Base-by-base conservation (phyloP, 2,888 invertebrate species). In the Dyspetes luteomarginatus region DNA sequence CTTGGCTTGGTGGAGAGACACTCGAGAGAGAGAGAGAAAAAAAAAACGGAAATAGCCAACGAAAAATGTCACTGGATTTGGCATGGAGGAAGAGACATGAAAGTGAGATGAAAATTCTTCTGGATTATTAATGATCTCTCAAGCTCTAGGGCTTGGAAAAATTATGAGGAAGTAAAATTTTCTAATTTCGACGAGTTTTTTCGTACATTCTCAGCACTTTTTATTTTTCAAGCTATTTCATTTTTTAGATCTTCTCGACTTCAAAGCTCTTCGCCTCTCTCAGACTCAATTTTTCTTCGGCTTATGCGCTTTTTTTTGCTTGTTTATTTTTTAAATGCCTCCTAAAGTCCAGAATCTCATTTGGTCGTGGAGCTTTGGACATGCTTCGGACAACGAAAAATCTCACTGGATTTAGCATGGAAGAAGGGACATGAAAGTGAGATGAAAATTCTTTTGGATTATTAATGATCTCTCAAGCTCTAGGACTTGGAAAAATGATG, bases 331-430 rank as follows among this genome's bases (percentile, higher is more conserved):
- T 60, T 43, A 17, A 62, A 69, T 22, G 28, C 36, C 56, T 43
- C 15, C 28, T 48, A 28, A 30, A 56, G 58, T 58, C 17, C 41
- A 73, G 76, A 60, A 67, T 62, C 74, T 78, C 64, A 69, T 69
- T 78, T 72, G 55, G 28, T 56, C 55, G 55, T 36, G 55, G 45
- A 60, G 65, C 71, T 76, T 85, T 82, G 78, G 41, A 45, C 58
- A 52, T 43, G 79, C n/a, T n/a, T n/a, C n/a, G n/a, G n/a, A n/a
- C n/a, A n/a, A n/a, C n/a, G n/a, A n/a, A n/a, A n/a, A n/a, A n/a
- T n/a, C n/a, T n/a, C n/a, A n/a, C n/a, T n/a, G n/a, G n/a, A n/a
- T n/a, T n/a, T n/a, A n/a, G n/a, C n/a, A n/a, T n/a, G n/a, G n/a
- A n/a, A n/a, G n/a, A n/a, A n/a, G n/a, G n/a, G n/a, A n/a, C n/a